Evolutionary conservation across 2,888 invertebrate genomes (phyloP).

Genomic region (Strigamia maritima): DNA sequence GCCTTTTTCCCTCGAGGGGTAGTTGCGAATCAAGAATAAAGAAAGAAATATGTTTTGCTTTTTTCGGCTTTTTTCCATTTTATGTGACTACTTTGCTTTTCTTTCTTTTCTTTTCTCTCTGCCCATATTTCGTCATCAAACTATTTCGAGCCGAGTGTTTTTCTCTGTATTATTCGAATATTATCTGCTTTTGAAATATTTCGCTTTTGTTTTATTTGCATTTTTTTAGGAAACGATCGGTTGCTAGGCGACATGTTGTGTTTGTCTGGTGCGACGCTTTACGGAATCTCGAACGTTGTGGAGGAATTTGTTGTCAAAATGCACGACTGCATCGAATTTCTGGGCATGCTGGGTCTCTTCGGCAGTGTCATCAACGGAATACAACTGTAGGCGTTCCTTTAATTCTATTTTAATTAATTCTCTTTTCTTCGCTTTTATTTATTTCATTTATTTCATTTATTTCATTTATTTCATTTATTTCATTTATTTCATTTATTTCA

Average conservation of each 20-base stretch:
- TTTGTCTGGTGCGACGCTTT: slow-evolving; percentile 71
- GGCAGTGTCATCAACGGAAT: slow-evolving; percentile 72
- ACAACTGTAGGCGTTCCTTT: no score
- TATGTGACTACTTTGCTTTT: background rate
- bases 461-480: no score
- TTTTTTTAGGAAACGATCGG: slow-evolving; percentile 66
- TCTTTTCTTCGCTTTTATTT: background rate
- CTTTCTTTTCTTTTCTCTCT: background rate
- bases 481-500: no score
- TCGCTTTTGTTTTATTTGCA: slow-evolving; percentile 47
- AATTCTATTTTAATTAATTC: slow-evolving; percentile 53
- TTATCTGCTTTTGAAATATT: background rate
- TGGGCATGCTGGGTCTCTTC: slow-evolving; percentile 76
- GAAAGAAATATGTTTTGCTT: background rate
- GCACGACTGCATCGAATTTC: slow-evolving; percentile 72
- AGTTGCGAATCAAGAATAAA: background rate
- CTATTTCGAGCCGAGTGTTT: background rate
- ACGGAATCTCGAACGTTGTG: slow-evolving; percentile 72
- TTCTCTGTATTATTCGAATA: background rate
- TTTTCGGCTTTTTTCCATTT: background rate
- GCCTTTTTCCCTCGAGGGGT: slow-evolving; percentile 4
- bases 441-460: no score
- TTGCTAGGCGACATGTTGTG: slow-evolving; percentile 79
- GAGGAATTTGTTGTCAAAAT: slow-evolving; percentile 79
- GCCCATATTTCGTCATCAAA: background rate